A percentile compares a stretch with the other conserved stretches of the same genome.
phyloP scores from a whole-genome alignment of 2,113 vertebrate genomes.

The Spea bombifrons region DNA sequence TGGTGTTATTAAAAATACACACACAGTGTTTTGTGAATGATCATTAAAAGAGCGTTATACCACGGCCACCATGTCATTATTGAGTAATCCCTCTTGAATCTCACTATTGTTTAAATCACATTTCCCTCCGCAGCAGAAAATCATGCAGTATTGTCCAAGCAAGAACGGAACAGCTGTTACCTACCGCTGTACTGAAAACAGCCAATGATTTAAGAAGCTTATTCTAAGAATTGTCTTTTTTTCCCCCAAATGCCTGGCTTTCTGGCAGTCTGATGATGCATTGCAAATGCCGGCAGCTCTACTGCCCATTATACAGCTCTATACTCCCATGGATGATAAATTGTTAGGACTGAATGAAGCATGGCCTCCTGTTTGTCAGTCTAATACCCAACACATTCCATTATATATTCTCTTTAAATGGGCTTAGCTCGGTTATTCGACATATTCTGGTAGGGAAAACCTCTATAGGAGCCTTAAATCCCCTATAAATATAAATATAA shows the following conservation, averaged over 20 bases:
- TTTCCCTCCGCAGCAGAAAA: background rate
- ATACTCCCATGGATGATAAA: background rate
- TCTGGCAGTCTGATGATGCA: constrained; percentile 3
- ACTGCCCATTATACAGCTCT: background rate
- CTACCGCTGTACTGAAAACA: constrained; percentile 6
- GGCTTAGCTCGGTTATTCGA: background rate
- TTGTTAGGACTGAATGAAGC: background rate
- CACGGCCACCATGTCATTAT: background rate
- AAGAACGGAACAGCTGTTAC: constrained; percentile 35
- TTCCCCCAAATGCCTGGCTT: constrained; percentile 31
- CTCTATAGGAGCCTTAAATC: background rate
- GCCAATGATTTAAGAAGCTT: constrained; percentile 47
- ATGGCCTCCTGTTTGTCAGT: too few relatives aligned
- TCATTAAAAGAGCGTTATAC: background rate
- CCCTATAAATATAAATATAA: background rate
- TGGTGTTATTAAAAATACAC: background rate
- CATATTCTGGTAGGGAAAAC: background rate
- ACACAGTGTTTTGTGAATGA: background rate
- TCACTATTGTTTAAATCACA: background rate
- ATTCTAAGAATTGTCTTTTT: constrained; percentile 46
- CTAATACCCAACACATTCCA: too few relatives aligned
- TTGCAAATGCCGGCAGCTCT: background rate
- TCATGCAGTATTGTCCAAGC: constrained; percentile 7
- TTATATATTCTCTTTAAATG: background rate
- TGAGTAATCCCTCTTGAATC: constrained; percentile 17